These are phyloP conservation scores for Agonopterix alstromeriana DNA, from an alignment of 2,888 invertebrate species.

Conservation along the genomic window DNA sequence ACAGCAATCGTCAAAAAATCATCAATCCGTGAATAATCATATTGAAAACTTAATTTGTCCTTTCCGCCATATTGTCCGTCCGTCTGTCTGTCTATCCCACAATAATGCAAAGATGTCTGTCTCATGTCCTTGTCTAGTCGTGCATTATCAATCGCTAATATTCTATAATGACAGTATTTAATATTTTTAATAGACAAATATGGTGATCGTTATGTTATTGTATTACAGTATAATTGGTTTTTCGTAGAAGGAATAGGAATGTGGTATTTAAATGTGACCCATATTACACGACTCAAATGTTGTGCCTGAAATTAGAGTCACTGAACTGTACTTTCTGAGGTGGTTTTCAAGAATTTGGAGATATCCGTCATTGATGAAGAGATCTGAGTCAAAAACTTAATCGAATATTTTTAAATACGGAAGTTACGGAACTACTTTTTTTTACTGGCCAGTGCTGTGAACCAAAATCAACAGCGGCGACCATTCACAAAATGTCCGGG, in stretches of 20 bases:
- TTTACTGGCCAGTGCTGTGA: too few species aligned
- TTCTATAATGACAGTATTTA: background rate
- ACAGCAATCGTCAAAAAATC: conserved; percentile 6
- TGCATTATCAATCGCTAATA: conserved; percentile 19
- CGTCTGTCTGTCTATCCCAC: conserved; percentile 16
- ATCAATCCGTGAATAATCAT: conserved; percentile 24
- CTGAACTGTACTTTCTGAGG: background rate
- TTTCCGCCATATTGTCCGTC: conserved; percentile 17
- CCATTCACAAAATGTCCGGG: too few species aligned
- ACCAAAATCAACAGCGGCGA: too few species aligned
- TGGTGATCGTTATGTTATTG: background rate
- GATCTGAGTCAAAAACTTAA: too few species aligned
- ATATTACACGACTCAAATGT: background rate
- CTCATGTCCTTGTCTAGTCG: conserved; percentile 21
- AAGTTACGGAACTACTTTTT: too few species aligned
- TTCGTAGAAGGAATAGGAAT: too few species aligned
- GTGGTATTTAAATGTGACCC: too few species aligned
- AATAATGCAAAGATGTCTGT: conserved; percentile 15
- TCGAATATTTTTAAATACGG: too few species aligned
- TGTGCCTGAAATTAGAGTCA: too few species aligned
- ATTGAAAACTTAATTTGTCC: conserved; percentile 33
- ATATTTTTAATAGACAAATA: too few species aligned
- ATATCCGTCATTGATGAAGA: too few species aligned
- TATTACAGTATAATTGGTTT: too few species aligned
- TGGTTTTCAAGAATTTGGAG: background rate